Evolutionary conservation across 2,797 vertebrate genomes (phyloP).

Genomic region (Tenualosa thibaudeaui): DNA sequence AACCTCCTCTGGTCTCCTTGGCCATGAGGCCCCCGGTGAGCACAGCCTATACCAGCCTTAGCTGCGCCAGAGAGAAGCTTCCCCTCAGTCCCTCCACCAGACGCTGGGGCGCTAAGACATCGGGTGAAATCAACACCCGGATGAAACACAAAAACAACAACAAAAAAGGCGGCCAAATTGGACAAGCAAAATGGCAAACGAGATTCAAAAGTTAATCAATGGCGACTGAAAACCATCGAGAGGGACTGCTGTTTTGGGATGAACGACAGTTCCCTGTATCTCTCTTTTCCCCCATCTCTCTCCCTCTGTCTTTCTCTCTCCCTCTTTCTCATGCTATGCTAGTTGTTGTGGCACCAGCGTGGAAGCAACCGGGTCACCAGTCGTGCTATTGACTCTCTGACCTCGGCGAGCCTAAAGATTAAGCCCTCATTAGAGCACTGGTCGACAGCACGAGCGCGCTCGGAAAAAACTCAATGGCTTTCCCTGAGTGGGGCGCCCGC

Average conservation of each 20-base stretch:
- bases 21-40: not conserved
- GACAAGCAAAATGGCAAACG: not conserved
- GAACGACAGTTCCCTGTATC: not conserved
- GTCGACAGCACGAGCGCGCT: not conserved
- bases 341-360: not conserved
- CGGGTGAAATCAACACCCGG: not conserved
- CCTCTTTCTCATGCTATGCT: not conserved
- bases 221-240: not conserved
- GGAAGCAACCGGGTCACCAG: not conserved
- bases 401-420: constrained; percentile 21
- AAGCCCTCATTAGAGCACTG: constrained; percentile 30
- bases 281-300: not conserved
- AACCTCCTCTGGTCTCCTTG: constrained; percentile 3
- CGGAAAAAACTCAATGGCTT: constrained; percentile 5
- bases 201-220: constrained; percentile 13
- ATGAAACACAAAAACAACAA: not conserved
- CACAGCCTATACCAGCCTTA: not conserved
- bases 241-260: not conserved
- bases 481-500: not conserved
- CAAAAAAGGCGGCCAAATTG: not conserved
- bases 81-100: not conserved
- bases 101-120: not conserved
- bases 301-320: not conserved
- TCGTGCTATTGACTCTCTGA: constrained; percentile 34
- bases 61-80: not conserved